phyloP scores from a whole-genome alignment of 2,888 invertebrate genomes.

The Caenorhabditis uteleia region DNA sequence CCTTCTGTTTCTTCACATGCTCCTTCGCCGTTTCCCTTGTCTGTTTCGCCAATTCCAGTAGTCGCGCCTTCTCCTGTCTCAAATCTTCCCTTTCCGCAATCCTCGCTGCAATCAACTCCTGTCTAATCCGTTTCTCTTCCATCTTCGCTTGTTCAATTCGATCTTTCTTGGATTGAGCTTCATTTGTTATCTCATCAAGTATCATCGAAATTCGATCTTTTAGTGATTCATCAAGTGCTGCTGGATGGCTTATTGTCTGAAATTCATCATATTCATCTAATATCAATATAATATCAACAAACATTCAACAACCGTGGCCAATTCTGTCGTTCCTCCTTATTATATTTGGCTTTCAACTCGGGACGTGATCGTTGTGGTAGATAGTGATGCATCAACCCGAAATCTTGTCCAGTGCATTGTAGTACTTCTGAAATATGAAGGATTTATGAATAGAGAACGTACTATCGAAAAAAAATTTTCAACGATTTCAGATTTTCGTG shows the following conservation, averaged over 20 bases:
- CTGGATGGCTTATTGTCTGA: conserved; percentile 14
- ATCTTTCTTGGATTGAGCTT: conserved; percentile 12
- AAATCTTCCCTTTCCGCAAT: conserved; percentile 6
- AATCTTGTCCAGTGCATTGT: conserved; percentile 63
- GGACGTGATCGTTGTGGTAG: conserved; percentile 58
- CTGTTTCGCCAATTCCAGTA: conserved; percentile 14
- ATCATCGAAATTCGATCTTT: conserved; percentile 2
- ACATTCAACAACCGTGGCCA: conserved; percentile 25
- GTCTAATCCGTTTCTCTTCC: conserved; percentile 14
- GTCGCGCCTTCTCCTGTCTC: conserved; percentile 5
- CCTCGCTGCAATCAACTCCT: background rate
- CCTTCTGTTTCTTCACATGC: conserved; percentile 6
- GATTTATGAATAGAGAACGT: background rate
- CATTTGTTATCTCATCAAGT: conserved; percentile 20
- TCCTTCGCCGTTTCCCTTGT: conserved; percentile 2
- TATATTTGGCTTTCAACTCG: conserved; percentile 66
- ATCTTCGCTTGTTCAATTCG: conserved; percentile 13
- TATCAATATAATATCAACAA: background rate
- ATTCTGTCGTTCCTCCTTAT: conserved; percentile 60
- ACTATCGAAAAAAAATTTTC: background rate
- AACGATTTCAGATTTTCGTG: background rate
- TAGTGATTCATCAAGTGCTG: conserved; percentile 13
- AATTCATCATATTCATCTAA: background rate
- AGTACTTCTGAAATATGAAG: conserved; percentile 51
- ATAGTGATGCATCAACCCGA: conserved; percentile 66